phyloP scores from a whole-genome alignment of 1,140 invertebrate genomes.

The Steinernema khuongi region DNA sequence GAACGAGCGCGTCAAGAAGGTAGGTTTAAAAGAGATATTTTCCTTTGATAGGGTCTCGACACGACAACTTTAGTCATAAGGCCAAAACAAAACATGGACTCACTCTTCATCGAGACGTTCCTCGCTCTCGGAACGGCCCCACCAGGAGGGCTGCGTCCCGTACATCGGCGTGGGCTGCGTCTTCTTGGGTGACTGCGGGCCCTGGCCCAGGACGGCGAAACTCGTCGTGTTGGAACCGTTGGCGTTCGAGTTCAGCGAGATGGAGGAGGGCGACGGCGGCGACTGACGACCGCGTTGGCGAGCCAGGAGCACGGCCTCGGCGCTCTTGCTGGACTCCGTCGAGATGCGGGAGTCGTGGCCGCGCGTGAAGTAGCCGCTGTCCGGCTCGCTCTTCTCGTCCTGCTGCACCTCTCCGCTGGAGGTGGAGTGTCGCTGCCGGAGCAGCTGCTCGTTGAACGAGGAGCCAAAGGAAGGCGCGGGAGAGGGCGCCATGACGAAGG shows the following conservation, averaged over 20 bases:
- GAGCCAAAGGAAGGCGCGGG: neutral
- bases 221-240: neutral
- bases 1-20: neutral
- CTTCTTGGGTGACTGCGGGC: slow-evolving; percentile 7
- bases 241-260: neutral
- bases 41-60: neutral
- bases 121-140: neutral
- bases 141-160: slow-evolving; percentile 5
- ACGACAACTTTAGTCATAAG: neutral
- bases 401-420: neutral
- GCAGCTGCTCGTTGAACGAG: slow-evolving; percentile 5
- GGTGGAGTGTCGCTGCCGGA: neutral
- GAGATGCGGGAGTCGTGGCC: slow-evolving; percentile 4
- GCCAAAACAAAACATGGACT: neutral
- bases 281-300: neutral
- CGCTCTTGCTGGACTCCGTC: neutral
- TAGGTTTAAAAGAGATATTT: neutral
- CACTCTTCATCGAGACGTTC: slow-evolving; percentile 7
- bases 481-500: neutral
- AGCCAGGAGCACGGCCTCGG: neutral
- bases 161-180: neutral
- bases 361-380: slow-evolving; percentile 3
- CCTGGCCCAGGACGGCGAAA: neutral
- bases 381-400: slow-evolving; percentile 6
- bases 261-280: slow-evolving; percentile 5